Percentiles rank a stretch among this genome's conserved stretches.
Evolutionary conservation across 2,797 vertebrate species (phyloP).

Genomic region (Alcedo atthis): DNA sequence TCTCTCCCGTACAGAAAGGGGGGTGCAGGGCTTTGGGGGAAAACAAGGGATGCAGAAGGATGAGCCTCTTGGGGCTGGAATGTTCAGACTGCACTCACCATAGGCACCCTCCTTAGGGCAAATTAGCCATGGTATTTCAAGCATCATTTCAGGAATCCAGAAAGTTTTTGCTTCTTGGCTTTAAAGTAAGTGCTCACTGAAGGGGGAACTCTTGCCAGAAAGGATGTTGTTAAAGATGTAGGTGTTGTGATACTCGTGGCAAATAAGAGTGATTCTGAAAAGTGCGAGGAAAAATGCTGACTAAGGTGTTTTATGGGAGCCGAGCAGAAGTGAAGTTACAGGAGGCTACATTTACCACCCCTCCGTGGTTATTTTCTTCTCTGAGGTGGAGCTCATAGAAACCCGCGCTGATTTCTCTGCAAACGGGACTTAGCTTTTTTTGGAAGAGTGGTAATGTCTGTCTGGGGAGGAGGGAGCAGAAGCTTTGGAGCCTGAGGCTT

Average conservation of each 20-base stretch:
- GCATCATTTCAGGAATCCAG: fast-evolving
- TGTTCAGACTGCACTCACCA: fast-evolving
- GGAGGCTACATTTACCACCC: not conserved
- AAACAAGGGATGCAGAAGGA: not conserved
- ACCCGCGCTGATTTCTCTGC: not conserved
- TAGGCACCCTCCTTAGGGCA: fast-evolving
- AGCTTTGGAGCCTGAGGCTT: conserved; percentile 5
- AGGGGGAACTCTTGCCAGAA: not conserved
- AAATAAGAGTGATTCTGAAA: not conserved
- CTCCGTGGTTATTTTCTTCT: not conserved
- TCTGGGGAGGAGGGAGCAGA: not conserved
- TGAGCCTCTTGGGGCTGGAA: not conserved
- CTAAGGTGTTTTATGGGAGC: not conserved
- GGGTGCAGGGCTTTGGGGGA: not conserved
- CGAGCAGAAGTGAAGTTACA: not conserved
- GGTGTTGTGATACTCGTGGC: not conserved
- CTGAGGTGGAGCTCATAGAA: not conserved
- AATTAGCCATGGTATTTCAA: not conserved
- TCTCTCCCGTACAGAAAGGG: fast-evolving
- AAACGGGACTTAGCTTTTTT: not conserved
- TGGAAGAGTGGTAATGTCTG: not conserved
- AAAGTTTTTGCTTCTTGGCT: not conserved
- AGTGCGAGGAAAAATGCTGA: not conserved
- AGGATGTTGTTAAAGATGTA: not conserved
- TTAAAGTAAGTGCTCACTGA: not conserved